phyloP scores from a whole-genome alignment of 2,888 invertebrate genomes.

The Troglohyphantes excavatus region DNA sequence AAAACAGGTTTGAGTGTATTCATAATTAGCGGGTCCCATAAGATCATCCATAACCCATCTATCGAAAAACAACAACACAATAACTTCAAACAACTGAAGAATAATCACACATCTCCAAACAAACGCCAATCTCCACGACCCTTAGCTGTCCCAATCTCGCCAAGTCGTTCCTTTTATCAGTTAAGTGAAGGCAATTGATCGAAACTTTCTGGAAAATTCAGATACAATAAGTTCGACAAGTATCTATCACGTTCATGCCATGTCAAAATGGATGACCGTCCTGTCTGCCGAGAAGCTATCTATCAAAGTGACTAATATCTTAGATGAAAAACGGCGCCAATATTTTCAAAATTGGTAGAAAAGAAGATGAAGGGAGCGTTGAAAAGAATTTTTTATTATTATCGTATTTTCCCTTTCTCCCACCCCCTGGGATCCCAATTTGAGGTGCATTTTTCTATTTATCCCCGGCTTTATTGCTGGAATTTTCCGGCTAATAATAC shows the following conservation, averaged over 20 bases:
- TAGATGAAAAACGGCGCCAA: constrained; percentile 1
- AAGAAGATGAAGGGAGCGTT: not conserved
- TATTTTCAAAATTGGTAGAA: constrained; percentile 2
- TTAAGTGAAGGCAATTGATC: not conserved
- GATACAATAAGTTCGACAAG: constrained; percentile 9
- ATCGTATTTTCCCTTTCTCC: not conserved
- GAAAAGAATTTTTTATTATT: not conserved
- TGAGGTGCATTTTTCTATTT: not conserved
- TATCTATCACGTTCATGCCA: not conserved
- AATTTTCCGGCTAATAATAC: constrained; percentile 9
- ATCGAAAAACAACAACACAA: too few species aligned
- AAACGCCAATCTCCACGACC: too few species aligned
- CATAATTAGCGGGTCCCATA: too few species aligned
- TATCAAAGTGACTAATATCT: constrained; percentile 1
- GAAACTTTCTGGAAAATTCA: not conserved
- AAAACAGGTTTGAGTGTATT: too few species aligned
- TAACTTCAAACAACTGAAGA: too few species aligned
- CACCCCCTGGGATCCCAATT: not conserved
- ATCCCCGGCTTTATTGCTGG: not conserved
- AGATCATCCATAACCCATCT: too few species aligned
- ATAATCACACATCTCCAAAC: too few species aligned
- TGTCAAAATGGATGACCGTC: not conserved
- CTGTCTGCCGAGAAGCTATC: constrained; percentile 5
- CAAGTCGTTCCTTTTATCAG: not conserved
- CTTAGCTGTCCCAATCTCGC: too few species aligned